Evolutionary conservation across 2,113 vertebrate genomes (phyloP), one percentile per base, ranked within the genome.

Genomic region (Centrocercus urophasianus): DNA sequence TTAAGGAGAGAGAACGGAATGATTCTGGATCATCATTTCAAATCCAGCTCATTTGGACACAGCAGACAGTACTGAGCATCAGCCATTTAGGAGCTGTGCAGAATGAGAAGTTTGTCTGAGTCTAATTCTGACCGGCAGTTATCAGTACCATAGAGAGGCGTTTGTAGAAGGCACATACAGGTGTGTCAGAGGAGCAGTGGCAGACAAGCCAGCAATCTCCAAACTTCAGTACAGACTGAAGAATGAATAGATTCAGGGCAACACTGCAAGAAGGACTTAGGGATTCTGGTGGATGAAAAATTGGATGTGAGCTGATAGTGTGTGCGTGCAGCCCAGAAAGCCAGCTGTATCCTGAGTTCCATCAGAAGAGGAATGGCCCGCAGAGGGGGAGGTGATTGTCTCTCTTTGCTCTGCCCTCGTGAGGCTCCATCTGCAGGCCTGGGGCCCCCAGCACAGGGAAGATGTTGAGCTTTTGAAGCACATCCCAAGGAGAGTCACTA

Each of bases 31-130:
- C n/a, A n/a, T 13, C 13, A 8, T n/a, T 56, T 70, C 3, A 3
- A 21, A 16, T 22, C 47, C 63, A 56, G 69, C 60, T 84, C 54
- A 13, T 11, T 10, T n/a, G 13, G 16, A 25, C 2, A 14, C 34
- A 28, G 19, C 22, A 10, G 38, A 4, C 83, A 50, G 24, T 50
- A 50, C 48, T 24, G 48, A 50, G 48, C 47, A 15, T 64, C 47
- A 43, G 38, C 30, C 43, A n/a, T 22, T 72, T 5, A n/a, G 42
- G 0, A 1, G 22, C 66, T n/a, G 10, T 7, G 4, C 34, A 14
- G 66, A n/a, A n/a, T 4, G 6, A 80, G 42, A 83, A 27, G 19
- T 30, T 64, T 36, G 25, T 61, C n/a, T 2, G 3, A 10, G 18
- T 19, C 76, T 27, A 16, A 17, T 64, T 72, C 45, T 24, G 42